Evolutionary conservation across 2,888 invertebrate species (phyloP), one percentile per base, ranked within the genome.

Genomic region (Andricus quercusramuli): DNA sequence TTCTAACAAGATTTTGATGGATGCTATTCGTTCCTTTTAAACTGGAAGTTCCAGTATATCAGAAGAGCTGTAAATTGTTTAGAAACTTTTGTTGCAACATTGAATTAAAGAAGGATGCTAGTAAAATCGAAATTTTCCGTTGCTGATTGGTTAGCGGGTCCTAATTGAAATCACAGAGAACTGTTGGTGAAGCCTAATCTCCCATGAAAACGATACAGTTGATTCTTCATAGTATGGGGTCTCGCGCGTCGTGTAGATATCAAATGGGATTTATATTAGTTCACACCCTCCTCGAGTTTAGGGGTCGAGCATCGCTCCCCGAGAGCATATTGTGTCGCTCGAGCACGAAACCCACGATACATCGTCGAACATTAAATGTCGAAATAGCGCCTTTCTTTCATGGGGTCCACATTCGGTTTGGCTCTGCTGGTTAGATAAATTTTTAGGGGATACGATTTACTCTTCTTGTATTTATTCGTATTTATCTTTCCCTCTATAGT

Each of bases 201-300:
- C 88, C 89, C 89, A 89, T 90, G 91, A 91, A 92, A 91, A 90
- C 89, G 91, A 92, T 91, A 92, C 86, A 88, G 89, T 90, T 88
- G 89, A 86, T 89, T 89, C 86, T 87, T 74, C 32, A 29, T 74
- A 56, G 56, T 29, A 85, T 87, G 83, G 88, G 89, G 87, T 88
- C 86, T 85, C 83, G 81, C 82, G 84, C 79, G 81, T 83, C 83
- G 85, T 82, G 84, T 83, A 79, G 88, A 83, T 87, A 87, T 89
- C 86, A 88, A 89, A 90, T 90, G 85, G 89, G 86, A 89, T 90
- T 90, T 91, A 89, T 90, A 90, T 91, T 88, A 86, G 87, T 90
- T 90, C 87, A 85, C 90, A 89, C 90, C 89, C 90, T 89, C 86
- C 87, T 79, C 78, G 77, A 79, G 79, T 77, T 76, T 44, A 77